phyloP scores from a whole-genome alignment of 2,797 vertebrate genomes.

The Kryptopterus vitreolus region DNA sequence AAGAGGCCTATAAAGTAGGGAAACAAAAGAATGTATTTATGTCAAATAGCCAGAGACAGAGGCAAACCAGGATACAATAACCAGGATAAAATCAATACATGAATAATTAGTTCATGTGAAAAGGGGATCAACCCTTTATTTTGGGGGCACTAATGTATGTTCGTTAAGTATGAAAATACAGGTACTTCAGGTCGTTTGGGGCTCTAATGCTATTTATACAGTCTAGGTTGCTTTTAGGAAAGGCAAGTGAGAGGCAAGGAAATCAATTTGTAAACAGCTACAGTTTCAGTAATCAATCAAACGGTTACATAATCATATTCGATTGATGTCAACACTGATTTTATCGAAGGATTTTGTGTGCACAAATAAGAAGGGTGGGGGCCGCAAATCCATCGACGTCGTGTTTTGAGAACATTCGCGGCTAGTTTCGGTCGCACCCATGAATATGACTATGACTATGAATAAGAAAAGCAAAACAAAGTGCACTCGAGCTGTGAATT shows the following conservation, averaged over 20 bases:
- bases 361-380: background rate
- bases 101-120: background rate
- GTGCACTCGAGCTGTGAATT: slow-evolving; percentile 1
- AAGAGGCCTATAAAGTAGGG: too few relatives aligned
- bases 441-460: too few relatives aligned
- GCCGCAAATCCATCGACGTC: background rate
- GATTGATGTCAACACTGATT: background rate
- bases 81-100: too few relatives aligned
- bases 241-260: background rate
- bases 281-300: background rate
- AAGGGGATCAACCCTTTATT: background rate
- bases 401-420: background rate
- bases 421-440: background rate
- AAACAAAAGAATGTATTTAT: too few relatives aligned
- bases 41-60: background rate
- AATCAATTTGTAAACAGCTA: background rate
- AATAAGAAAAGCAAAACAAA: background rate
- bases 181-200: background rate
- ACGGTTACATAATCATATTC: background rate
- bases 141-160: background rate
- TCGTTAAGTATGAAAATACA: background rate
- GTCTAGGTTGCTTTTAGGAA: background rate
- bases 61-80: too few relatives aligned
- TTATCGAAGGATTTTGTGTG: background rate
- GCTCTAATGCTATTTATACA: background rate